phyloP scores from a whole-genome alignment of 2,797 vertebrate genomes.

The Phrynocephalus forsythii region DNA sequence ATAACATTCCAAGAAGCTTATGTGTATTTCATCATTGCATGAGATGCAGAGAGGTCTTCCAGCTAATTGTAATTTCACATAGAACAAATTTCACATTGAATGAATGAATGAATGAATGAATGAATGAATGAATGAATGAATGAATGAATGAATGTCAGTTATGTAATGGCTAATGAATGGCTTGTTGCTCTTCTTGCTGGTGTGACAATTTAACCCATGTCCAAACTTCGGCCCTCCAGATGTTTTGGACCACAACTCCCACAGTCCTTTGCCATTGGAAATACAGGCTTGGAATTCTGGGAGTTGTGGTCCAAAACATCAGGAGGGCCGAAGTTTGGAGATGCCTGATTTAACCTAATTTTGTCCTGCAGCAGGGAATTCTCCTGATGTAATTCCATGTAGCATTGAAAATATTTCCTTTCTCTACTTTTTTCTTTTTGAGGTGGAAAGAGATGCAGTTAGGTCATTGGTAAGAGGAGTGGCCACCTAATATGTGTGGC shows the following conservation, averaged over 20 bases:
- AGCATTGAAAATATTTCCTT: neutral
- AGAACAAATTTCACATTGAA: neutral
- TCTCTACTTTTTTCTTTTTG: neutral
- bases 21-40: neutral
- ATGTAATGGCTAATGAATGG: neutral
- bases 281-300: no score
- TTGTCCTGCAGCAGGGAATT: neutral
- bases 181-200: neutral
- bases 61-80: neutral
- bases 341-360: neutral
- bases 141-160: neutral
- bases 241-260: no score
- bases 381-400: neutral
- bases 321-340: no score
- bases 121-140: no score
- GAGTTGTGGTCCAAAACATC: no score
- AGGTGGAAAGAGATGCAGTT: neutral
- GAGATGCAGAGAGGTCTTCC: neutral
- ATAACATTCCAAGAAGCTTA: neutral
- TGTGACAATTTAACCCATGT: neutral
- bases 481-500: neutral
- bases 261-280: no score
- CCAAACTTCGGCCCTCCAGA: neutral
- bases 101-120: no score
- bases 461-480: neutral